Evolutionary conservation across 2,113 vertebrate species (phyloP).

Genomic region (Brachionichthys hirsutus): DNA sequence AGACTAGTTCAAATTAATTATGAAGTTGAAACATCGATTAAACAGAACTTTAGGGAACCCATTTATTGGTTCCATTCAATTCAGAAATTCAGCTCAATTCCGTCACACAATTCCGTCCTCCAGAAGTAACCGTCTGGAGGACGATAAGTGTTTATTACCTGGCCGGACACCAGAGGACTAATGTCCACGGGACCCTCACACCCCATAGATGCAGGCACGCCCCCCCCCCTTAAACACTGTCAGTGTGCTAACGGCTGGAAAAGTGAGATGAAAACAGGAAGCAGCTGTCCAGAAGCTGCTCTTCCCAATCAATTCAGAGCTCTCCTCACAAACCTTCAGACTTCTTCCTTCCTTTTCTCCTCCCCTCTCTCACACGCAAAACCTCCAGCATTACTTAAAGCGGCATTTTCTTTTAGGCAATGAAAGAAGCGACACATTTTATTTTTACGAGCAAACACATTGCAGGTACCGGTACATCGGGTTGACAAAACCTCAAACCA

Average conservation of each 20-base stretch:
- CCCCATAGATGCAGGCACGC: neutral
- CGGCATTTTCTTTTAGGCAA: neutral
- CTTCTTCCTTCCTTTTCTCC: slow-evolving; percentile 34
- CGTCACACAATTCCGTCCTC: too few species aligned
- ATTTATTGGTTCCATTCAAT: too few species aligned
- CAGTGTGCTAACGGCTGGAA: slow-evolving; percentile 49
- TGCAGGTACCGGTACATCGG: too few species aligned
- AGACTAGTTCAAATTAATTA: too few species aligned
- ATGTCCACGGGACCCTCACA: too few species aligned
- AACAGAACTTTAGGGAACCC: neutral
- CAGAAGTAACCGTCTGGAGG: slow-evolving; percentile 11
- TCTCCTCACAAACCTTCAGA: slow-evolving; percentile 13
- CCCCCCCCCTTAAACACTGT: slow-evolving; percentile 28
- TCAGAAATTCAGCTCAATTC: too few species aligned
- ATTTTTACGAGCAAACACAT: too few species aligned
- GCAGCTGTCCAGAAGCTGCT: slow-evolving; percentile 59
- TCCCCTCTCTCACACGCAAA: neutral
- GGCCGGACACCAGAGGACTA: slow-evolving; percentile 20
- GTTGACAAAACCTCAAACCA: neutral
- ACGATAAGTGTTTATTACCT: slow-evolving; percentile 36
- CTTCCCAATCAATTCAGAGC: slow-evolving; percentile 29
- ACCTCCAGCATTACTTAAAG: neutral
- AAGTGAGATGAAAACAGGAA: slow-evolving; percentile 73
- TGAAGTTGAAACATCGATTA: neutral
- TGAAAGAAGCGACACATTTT: neutral